Base-by-base conservation (phyloP, 92 coral and sea anemone species). In the Zoanthus solanderi region DNA sequence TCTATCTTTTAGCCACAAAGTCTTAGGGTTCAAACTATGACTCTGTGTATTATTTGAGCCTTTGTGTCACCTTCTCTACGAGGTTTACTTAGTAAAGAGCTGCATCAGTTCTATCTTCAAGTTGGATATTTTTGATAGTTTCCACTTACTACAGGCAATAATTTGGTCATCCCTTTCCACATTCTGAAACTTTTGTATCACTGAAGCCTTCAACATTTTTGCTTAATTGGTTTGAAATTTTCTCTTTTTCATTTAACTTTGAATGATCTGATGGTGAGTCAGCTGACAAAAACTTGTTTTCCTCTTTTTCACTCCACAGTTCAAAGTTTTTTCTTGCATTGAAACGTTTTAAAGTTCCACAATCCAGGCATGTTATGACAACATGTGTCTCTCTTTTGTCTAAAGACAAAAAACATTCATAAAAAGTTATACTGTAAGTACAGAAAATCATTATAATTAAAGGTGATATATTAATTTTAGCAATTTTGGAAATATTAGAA, bases 281-380 rank as follows among this genome's bases (percentile, higher is more conserved):
- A n/a, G 44, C 75, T 23, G 28, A 12, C 45, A 74, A 28, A 5
- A 48, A 53, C 17, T 71, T 7, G 6, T 9, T 47, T 44, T 46
- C 9, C n/a, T 79, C 81, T 88, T 90, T 92, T 83, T 89, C 94
- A 73, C 79, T 84, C 98, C 97, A 97, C 84, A 95, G 83, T 29
- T 87, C 78, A 88, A 82, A 85, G 78, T 86, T 88, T 83, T 90
- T 75, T 9, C 97, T 86, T 37, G 96, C 92, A 71, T 95, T 94
- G 72, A 92, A 97, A 60, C 99, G 94, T 87, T 93, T 97, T 30
- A 94, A 17, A 8, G 90, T 95, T 23, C 91, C 92, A 88, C 99
- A 97, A 69, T 89, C 91, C 78, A 97, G 84, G 67, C 99, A 97
- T 17, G 90, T 91, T 5, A 92, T 90, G 16, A 97, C 93, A 34